A percentile compares a stretch with the other conserved stretches of the same genome.
These are phyloP conservation scores for Hydrocynus forskahlii DNA, from an alignment of 2,797 vertebrate species.

Conservation along the genomic window DNA sequence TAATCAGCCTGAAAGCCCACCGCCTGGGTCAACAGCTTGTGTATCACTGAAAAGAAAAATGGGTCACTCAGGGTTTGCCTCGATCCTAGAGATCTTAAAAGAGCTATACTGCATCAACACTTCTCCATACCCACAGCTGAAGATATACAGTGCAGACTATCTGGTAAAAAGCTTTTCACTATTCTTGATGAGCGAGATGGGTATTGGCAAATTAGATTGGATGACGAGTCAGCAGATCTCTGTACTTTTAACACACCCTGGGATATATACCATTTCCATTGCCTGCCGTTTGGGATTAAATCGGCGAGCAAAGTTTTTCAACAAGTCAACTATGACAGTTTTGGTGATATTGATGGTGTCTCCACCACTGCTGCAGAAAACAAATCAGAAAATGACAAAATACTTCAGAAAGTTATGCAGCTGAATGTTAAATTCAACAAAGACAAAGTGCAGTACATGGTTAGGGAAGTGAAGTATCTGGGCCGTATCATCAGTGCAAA, in stretches of 20 bases:
- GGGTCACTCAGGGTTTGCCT: background rate
- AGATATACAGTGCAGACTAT: too few relatives aligned
- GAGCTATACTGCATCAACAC: background rate
- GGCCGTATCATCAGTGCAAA: conserved; percentile 23
- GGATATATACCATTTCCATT: background rate
- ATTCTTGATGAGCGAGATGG: conserved; percentile 11
- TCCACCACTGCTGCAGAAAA: background rate
- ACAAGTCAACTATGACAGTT: background rate
- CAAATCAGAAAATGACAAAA: conserved; percentile 3
- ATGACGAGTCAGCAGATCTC: background rate
- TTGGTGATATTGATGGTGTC: background rate
- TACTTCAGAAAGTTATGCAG: background rate
- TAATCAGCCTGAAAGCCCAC: background rate
- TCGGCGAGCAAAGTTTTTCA: background rate
- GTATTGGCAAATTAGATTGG: conserved; percentile 12
- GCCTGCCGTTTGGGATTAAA: background rate
- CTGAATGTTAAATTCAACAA: background rate
- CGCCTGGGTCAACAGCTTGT: background rate
- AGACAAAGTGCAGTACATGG: conserved; percentile 30
- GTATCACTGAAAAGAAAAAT: too few relatives aligned
- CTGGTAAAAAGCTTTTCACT: background rate
- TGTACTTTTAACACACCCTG: background rate
- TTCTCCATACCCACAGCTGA: background rate
- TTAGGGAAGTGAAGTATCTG: conserved; percentile 41
- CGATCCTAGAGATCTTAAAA: conserved; percentile 9